Base-by-base conservation (phyloP, 2,113 vertebrate genomes). In the Chrysochloris asiatica region DNA sequence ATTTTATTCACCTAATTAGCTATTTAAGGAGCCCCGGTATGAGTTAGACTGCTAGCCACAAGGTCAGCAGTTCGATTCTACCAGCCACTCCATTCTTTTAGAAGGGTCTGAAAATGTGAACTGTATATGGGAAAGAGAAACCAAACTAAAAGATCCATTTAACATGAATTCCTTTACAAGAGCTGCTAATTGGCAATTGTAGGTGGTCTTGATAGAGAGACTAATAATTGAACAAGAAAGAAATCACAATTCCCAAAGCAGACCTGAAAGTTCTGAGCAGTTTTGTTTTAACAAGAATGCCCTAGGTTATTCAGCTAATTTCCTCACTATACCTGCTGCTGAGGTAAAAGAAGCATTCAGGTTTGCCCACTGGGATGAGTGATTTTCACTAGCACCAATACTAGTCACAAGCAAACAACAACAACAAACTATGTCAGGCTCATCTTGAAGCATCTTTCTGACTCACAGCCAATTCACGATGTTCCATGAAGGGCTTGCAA, bases 401-500 rank as follows among this genome's bases (percentile, higher is more conserved):
- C 43, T 17, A 91, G 81, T 95, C 81, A 63, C 61, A 65, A 50
- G 83, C 8, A 54, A 54, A 54, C 8, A 63, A 79, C 93, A 88
- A 56, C 59, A 4, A 26, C 59, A 90, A 96, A 96, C 88, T 92
- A 52, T 95, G 92, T 95, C 91, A 89, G 89, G 19, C 81, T 63
- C 43, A 12, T 93, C 80, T 86, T n/a, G 26, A 84, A 92, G 86
- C 84, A 54, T 91, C 93, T 94, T 93, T 81, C 92, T 94, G 94
- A 95, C 75, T 90, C 92, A 83, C 76, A 88, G 95, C 82, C 90
- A 86, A 93, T 76, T 93, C 93, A 93, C 92, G 52, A 48, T 87
- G 95, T 92, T 89, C 92, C 94, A 89, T 56, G 93, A 97, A 97
- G 92, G 86, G 78, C 93, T 83, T 76, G 93, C 95, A 95, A 93